A percentile compares a stretch with the other conserved stretches of the same genome.
Conservation (phyloP, 2,797 vertebrate genomes). For the Masticophis lateralis region DNA sequence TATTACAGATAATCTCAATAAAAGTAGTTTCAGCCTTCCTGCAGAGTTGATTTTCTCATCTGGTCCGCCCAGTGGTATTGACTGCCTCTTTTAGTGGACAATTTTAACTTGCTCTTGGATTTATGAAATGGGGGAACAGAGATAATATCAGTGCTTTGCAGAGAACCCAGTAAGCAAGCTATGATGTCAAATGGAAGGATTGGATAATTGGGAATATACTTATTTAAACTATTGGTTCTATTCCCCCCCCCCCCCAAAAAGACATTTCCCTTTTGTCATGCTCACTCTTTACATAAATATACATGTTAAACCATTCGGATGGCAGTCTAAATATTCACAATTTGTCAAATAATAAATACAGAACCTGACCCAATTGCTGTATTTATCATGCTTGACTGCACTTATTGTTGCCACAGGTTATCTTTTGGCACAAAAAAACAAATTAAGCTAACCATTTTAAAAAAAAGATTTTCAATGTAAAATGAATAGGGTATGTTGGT, state of each 20-base stretch:
- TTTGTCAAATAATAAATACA: neutral
- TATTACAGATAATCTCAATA: neutral
- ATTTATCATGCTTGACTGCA: neutral
- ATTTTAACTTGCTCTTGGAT: neutral
- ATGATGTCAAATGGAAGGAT: neutral
- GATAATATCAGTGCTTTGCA: neutral
- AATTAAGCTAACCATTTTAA: neutral
- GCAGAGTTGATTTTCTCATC: neutral
- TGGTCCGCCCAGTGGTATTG: neutral
- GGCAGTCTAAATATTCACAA: neutral
- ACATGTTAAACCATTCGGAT: neutral
- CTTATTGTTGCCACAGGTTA: neutral
- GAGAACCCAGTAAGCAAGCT: neutral
- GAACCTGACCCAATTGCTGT: neutral
- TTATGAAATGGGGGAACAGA: neutral
- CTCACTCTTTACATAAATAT: neutral
- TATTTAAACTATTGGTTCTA: neutral
- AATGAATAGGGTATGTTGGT: neutral
- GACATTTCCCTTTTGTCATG: neutral
- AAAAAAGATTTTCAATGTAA: neutral
- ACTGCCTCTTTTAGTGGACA: neutral
- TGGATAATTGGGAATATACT: no score
- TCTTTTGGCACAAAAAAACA: neutral
- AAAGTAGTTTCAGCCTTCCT: neutral
- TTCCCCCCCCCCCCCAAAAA: neutral